Evolutionary conservation across 1,140 invertebrate species (phyloP), one percentile per base, ranked within the genome.

Genomic region (Euschistus heros): DNA sequence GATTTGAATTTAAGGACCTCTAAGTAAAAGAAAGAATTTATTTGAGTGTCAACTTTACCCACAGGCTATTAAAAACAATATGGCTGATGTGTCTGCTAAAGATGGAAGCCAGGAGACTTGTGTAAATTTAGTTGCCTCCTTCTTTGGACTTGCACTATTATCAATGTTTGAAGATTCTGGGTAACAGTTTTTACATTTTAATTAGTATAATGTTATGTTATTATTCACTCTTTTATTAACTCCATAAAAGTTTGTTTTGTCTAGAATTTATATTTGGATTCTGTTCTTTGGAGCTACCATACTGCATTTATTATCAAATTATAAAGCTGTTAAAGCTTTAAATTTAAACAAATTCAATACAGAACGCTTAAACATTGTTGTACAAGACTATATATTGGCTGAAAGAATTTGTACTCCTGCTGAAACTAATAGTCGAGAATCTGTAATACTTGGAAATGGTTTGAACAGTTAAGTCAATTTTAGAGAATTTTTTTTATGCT

Each of bases 91-190:
- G 0, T 86, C 91, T 5, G 94, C 94, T 0, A 98, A 98, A 80
- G 96, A 98, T 77, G 89, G 90, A 10, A 94, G 91, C 69, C 96
- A 98, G 80, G 95, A 98, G 75, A 97, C 93, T 0, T 82, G 92
- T 69, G 92, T 97, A 0, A 97, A 97, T 78, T 77, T 97, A 52
- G 73, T 88, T 33, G 92, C 89, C 14, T 87, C 94, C 6, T 74
- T 92, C 62, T 71, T 86, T 15, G 89, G 89, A 64, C 80, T 97
- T 42, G 76, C 86, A 26, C 74, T 97, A 55, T 78, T 96, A 2
- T 84, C 87, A 30, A 68, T 83, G n/a, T 77, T 91, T 14, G 81
- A 80, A 37, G 80, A 80, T 61, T 76, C 77, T 67, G 69, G 71
- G 75, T 82, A 75, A 74, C 72, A 50, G 17, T 18, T 65, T n/a